Evolutionary conservation across 2,888 invertebrate species (phyloP).

Genomic region (Xylocampa areola): DNA sequence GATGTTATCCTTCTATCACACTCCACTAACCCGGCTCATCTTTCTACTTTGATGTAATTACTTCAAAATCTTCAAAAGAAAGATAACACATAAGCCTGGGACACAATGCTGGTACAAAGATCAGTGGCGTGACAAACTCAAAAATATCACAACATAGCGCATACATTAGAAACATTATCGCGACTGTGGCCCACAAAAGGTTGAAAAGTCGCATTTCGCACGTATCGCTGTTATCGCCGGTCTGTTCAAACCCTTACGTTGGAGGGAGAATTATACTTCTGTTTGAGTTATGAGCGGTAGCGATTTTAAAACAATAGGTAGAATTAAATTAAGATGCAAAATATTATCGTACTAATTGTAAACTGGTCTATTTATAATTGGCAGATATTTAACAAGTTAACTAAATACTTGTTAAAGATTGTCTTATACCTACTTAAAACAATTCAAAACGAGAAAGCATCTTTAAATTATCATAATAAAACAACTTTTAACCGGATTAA

Average conservation of each 20-base stretch:
- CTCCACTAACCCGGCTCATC: too few species aligned
- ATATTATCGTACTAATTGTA: too few species aligned
- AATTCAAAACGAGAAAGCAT: too few species aligned
- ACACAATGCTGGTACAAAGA: conserved; percentile 62
- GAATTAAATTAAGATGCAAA: too few species aligned
- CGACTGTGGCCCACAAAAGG: conserved; percentile 85
- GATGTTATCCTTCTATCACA: too few species aligned
- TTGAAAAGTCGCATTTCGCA: conserved; percentile 88
- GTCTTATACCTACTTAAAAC: too few species aligned
- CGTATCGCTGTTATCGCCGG: conserved; percentile 84
- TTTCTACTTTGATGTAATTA: conserved; percentile 35
- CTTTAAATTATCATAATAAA: too few species aligned
- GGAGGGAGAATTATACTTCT: conserved; percentile 74
- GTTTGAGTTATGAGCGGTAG: conserved; percentile 56
- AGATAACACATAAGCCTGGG: conserved; percentile 49
- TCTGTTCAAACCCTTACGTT: conserved; percentile 85
- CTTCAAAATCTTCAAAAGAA: conserved; percentile 41
- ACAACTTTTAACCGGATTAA: too few species aligned
- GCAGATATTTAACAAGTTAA: too few species aligned
- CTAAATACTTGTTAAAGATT: too few species aligned
- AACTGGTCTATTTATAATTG: too few species aligned
- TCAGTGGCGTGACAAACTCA: conserved; percentile 81
- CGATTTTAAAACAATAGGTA: conserved; percentile 23
- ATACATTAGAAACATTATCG: conserved; percentile 86
- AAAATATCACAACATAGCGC: conserved; percentile 81